A percentile compares a stretch with the other conserved stretches of the same genome.
Evolutionary conservation across 2,888 invertebrate genomes (phyloP).

Genomic region (Monopis laevigella): DNA sequence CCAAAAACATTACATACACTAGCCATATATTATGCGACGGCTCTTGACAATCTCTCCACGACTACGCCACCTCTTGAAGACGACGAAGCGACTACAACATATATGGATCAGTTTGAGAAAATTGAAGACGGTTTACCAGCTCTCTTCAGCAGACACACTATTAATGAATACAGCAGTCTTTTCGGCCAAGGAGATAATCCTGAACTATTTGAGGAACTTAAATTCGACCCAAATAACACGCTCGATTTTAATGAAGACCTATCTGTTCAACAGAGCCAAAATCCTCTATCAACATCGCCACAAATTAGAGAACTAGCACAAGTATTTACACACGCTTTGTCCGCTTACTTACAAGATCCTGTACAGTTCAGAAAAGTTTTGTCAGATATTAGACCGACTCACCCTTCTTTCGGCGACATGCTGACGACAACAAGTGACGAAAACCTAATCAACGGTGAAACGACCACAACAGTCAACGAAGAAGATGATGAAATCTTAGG

Average conservation of each 20-base stretch:
- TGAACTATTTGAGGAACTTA: constrained; percentile 47
- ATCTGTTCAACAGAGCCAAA: constrained; percentile 71
- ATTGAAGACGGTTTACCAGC: constrained; percentile 64
- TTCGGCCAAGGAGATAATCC: constrained; percentile 43
- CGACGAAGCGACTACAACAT: constrained; percentile 34
- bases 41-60: constrained; percentile 67
- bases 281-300: constrained; percentile 69
- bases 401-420: constrained; percentile 68
- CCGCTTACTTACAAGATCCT: constrained; percentile 84
- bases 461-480: constrained; percentile 69
- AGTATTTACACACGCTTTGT: constrained; percentile 84
- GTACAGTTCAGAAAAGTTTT: constrained; percentile 81
- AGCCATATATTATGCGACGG: constrained; percentile 82
- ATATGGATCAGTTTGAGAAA: constrained; percentile 42
- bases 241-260: constrained; percentile 62
- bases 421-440: constrained; percentile 41
- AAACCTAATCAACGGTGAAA: constrained; percentile 53
- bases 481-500: constrained; percentile 82
- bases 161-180: constrained; percentile 68
- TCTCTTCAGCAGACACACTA: constrained; percentile 73
- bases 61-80: constrained; percentile 41
- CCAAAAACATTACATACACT: constrained; percentile 81
- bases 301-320: constrained; percentile 82
- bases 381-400: constrained; percentile 81
- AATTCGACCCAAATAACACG: constrained; percentile 48